phyloP scores from a whole-genome alignment of 2,888 invertebrate species.

The Spatulosminthurus flaviceps region DNA sequence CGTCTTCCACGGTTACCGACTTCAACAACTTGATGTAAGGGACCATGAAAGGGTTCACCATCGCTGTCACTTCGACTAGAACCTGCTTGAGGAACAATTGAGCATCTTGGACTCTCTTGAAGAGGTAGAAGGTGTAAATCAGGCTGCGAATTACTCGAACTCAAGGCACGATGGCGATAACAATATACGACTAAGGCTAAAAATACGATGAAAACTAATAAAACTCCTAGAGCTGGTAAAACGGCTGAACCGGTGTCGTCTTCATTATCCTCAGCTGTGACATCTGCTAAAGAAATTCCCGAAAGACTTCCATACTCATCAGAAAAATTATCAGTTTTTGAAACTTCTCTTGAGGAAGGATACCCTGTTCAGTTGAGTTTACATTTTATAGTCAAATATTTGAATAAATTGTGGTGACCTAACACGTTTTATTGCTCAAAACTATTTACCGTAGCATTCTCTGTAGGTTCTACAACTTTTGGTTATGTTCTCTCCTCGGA shows the following conservation, averaged over 20 bases:
- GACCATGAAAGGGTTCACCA: conserved; percentile 44
- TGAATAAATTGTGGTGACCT: no score
- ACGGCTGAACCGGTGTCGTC: conserved; percentile 70
- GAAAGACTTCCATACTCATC: conserved; percentile 16
- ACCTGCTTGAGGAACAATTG: conserved; percentile 53
- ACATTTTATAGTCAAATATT: no score
- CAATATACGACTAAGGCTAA: conserved; percentile 86
- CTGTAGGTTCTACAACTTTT: conserved; percentile 72
- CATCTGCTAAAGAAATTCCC: background rate
- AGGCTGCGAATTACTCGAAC: conserved; percentile 49
- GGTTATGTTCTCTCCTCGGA: background rate
- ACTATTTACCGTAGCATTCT: conserved; percentile 53
- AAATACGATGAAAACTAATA: conserved; percentile 81
- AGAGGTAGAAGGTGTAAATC: conserved; percentile 54
- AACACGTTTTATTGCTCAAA: no score
- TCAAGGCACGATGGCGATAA: conserved; percentile 72
- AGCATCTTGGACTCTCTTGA: conserved; percentile 51
- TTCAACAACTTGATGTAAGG: conserved; percentile 29
- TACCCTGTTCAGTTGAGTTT: conserved; percentile 4
- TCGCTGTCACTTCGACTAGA: conserved; percentile 54
- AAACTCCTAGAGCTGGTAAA: conserved; percentile 86
- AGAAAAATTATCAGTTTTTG: conserved; percentile 6
- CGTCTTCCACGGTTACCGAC: conserved; percentile 42
- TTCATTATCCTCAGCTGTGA: background rate
- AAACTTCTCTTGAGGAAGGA: conserved; percentile 19